These are phyloP conservation scores for Epinephelus awoara DNA, from an alignment of 2,797 vertebrate genomes.

Conservation along the genomic window DNA sequence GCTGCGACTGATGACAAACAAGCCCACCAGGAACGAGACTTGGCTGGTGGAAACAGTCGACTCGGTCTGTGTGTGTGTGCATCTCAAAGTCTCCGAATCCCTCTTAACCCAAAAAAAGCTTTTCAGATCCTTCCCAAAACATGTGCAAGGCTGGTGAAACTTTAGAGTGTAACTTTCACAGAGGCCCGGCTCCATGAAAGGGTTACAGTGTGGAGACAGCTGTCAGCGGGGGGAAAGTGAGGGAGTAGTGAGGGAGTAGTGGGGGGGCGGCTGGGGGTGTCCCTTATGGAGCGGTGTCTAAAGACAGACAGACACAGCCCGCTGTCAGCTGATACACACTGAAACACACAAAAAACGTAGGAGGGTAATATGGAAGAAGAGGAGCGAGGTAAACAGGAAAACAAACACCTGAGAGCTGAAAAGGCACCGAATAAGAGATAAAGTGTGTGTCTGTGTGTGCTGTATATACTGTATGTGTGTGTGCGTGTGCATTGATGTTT, in stretches of 20 bases:
- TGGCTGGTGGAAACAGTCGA: conserved; percentile 38
- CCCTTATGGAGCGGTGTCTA: conserved; percentile 56
- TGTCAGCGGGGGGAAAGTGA: conserved; percentile 65
- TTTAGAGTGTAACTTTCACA: conserved; percentile 68
- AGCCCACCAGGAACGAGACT: conserved; percentile 74
- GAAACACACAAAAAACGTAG: conserved; percentile 24
- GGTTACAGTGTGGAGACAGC: conserved; percentile 82
- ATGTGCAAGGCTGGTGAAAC: conserved; percentile 57
- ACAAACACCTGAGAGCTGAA: conserved; percentile 24
- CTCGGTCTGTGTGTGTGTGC: conserved; percentile 18
- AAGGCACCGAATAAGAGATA: conserved; percentile 16
- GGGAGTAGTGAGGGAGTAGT: conserved; percentile 39
- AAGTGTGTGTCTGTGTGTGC: neutral
- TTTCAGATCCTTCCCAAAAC: conserved; percentile 54
- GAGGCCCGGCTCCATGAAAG: conserved; percentile 67
- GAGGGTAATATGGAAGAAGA: conserved; percentile 1
- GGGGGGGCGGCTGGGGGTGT: conserved; percentile 25
- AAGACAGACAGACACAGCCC: conserved; percentile 61
- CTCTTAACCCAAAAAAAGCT: conserved; percentile 36
- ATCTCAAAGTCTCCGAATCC: conserved; percentile 39
- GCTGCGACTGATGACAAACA: conserved; percentile 78
- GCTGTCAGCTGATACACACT: conserved; percentile 58
- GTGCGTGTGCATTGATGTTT: conserved; percentile 49
- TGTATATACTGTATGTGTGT: neutral
- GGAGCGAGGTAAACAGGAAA: conserved; percentile 17